phyloP scores from a whole-genome alignment of 64 coral and sea anemone genomes.

The Trachythela sp. region DNA sequence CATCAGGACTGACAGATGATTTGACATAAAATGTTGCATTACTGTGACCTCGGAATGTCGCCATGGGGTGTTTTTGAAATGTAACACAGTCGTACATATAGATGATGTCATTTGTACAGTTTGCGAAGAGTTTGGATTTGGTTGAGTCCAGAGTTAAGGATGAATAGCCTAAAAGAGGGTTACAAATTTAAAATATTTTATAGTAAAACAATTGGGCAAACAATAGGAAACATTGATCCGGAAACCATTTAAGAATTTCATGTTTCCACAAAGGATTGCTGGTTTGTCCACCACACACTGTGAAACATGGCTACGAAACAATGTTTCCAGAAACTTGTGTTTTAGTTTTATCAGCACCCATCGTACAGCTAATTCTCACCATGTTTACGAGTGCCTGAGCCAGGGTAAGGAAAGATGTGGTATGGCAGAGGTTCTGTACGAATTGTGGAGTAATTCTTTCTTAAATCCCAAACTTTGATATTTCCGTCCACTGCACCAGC shows the following conservation, averaged over 20 bases:
- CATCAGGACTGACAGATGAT: conserved; percentile 79
- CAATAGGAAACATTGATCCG: too few species aligned
- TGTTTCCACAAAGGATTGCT: too few species aligned
- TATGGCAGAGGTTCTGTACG: conserved; percentile 54
- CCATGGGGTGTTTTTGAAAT: conserved; percentile 55
- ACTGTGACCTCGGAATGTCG: conserved; percentile 64
- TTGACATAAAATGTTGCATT: conserved; percentile 98
- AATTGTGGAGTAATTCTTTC: conserved; percentile 73
- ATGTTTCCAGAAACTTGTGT: too few species aligned
- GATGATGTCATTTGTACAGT: conserved; percentile 82
- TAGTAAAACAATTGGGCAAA: too few species aligned
- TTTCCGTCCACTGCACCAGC: conserved; percentile 93
- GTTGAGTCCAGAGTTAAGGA: conserved; percentile 80
- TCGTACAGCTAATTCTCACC: conserved; percentile 28
- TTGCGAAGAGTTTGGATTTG: conserved; percentile 77
- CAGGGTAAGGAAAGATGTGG: conserved; percentile 86
- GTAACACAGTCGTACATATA: conserved; percentile 89
- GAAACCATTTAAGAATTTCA: too few species aligned
- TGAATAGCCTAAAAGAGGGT: conserved; percentile 67
- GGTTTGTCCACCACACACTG: too few species aligned
- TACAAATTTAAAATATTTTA: too few species aligned
- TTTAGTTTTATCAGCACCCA: too few species aligned
- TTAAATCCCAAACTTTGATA: conserved; percentile 91
- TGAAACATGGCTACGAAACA: not conserved
- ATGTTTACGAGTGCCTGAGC: conserved; percentile 74